Evolutionary conservation across 2,797 vertebrate species (phyloP), one percentile per base, ranked within the genome.

Genomic region (Xyrichtys novacula): DNA sequence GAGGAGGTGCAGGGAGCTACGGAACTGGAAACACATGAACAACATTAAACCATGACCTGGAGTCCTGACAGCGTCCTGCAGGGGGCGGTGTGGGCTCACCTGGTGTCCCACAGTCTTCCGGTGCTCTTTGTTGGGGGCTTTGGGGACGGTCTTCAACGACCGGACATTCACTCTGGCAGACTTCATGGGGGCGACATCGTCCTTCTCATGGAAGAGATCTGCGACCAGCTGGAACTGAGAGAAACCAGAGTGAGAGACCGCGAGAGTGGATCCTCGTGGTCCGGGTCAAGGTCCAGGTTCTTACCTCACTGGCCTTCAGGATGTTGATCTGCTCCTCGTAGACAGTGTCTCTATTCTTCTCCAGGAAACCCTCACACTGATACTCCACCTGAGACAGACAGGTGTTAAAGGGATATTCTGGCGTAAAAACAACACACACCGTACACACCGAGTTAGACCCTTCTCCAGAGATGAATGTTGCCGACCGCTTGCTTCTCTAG

Each of bases 241-340:
- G 56, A 23, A 1, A 42, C 23, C n/a, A n/a, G n/a, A n/a, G n/a
- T n/a, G n/a, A n/a, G n/a, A n/a, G n/a, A n/a, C n/a, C n/a, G n/a
- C n/a, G n/a, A n/a, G n/a, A n/a, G n/a, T n/a, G n/a, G n/a, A n/a
- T n/a, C n/a, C n/a, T n/a, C n/a, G n/a, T n/a, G n/a, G n/a, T n/a
- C n/a, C n/a, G n/a, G n/a, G n/a, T n/a, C n/a, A n/a, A n/a, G 25
- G 7, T 5, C 3, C 39, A 19, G 25, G 36, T 42, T 25, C 62
- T 78, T 56, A 99, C 98, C 96, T 98, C 94, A 80, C 97, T 98
- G 88, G 97, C 96, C 80, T 97, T 99, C 80, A 99, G 91, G 84
- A 99, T 96, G 91, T 96, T 97, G 90, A 99, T 98, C 89, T 98
- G 98, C 60, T 99, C 98, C 80, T 98, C 97, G 0, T 98, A 95